phyloP scores from a whole-genome alignment of 2,888 invertebrate species.

The Trichacis sp. region DNA sequence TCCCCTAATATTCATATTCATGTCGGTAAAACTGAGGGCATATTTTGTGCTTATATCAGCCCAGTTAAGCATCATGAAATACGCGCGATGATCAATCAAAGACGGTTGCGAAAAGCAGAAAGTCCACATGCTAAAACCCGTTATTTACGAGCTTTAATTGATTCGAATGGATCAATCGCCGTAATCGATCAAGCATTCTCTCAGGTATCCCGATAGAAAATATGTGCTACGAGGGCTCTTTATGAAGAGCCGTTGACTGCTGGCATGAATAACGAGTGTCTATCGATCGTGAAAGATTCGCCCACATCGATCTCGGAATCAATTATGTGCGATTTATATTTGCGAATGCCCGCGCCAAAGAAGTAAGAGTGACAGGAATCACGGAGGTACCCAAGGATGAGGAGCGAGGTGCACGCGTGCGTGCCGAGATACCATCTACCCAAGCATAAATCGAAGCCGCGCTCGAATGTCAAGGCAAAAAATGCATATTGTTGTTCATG shows the following conservation, averaged over 20 bases:
- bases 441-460: slow-evolving; percentile 55
- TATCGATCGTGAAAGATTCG: slow-evolving; percentile 52
- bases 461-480: slow-evolving; percentile 42
- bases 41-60: no score
- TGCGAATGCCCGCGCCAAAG: slow-evolving; percentile 28
- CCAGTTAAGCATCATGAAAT: no score
- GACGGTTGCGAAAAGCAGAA: background rate
- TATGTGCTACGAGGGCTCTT: background rate
- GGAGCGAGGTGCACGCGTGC: slow-evolving; percentile 26
- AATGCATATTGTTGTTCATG: slow-evolving; percentile 38
- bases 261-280: slow-evolving; percentile 50
- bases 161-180: slow-evolving; percentile 1
- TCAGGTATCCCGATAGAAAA: slow-evolving; percentile 1
- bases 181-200: slow-evolving; percentile 2
- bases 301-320: slow-evolving; percentile 58
- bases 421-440: slow-evolving; percentile 50
- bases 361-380: slow-evolving; percentile 21
- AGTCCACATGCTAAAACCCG: background rate
- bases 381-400: slow-evolving; percentile 17
- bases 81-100: no score
- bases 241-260: slow-evolving; percentile 23
- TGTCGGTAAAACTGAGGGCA: no score
- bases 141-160: background rate
- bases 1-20: no score
- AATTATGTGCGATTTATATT: slow-evolving; percentile 59